phyloP scores from a whole-genome alignment of 2,797 vertebrate genomes.

The Buphagus erythrorhynchus region DNA sequence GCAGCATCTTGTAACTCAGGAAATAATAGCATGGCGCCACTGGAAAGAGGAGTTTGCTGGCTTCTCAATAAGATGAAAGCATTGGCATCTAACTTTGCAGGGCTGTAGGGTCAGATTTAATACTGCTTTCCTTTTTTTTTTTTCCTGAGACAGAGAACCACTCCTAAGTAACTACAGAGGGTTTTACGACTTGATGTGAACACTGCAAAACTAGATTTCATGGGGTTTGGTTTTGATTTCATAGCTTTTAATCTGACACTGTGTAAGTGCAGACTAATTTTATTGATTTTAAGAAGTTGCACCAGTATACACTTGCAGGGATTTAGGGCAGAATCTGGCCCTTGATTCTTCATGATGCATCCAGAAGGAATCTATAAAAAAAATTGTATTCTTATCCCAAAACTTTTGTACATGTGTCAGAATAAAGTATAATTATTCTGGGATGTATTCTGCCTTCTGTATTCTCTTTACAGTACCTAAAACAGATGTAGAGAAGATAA shows the following conservation, averaged over 20 bases:
- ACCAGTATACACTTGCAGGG: neutral
- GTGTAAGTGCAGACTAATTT: neutral
- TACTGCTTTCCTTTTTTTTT: neutral
- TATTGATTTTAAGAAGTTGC: neutral
- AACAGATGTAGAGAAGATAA: neutral
- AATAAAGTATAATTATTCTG: neutral
- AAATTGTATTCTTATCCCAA: neutral
- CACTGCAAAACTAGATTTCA: neutral
- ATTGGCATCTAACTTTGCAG: neutral
- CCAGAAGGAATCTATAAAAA: neutral
- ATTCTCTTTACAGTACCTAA: neutral
- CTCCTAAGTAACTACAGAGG: neutral
- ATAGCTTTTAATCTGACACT: neutral
- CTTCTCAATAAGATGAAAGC: neutral
- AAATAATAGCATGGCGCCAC: neutral
- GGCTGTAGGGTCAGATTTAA: neutral
- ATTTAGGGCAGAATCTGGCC: neutral
- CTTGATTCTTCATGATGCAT: neutral
- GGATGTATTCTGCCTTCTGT: neutral
- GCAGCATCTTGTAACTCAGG: neutral
- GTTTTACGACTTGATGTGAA: neutral
- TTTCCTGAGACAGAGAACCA: neutral
- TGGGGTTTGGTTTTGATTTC: slow-evolving; percentile 1
- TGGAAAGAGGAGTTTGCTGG: neutral
- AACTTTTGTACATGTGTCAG: neutral